Evolutionary conservation across 2,113 vertebrate genomes (phyloP), one percentile per base, ranked within the genome.

Genomic region (Plecotus auritus): DNA sequence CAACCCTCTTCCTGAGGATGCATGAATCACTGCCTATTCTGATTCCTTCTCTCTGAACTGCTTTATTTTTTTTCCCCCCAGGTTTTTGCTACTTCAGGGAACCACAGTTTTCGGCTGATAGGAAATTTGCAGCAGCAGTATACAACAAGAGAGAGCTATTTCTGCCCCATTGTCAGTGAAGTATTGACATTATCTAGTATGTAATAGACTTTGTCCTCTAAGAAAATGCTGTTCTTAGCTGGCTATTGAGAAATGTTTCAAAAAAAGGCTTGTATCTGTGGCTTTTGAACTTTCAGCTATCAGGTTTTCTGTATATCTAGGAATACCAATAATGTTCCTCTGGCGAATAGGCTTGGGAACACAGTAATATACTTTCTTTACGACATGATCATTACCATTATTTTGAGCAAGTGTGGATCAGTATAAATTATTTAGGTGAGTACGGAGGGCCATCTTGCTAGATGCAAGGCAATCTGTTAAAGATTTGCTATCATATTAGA

Each of bases 21-120:
- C 37, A 12, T 95, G 90, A 95, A 82, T 77, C 96, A 97, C 0
- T 0, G 45, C 37, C 85, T 82, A 69, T 78, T 84, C 56, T 78
- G 59, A 80, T 91, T 97, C 40, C 95, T 97, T 88, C 56, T 77
- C 72, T 96, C 81, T 47, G 7, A 88, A 89, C 66, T 32, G 4
- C 40, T 91, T n/a, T 61, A 16, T 95, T 97, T 78, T 90, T 95
- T 1, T 2, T 7, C 49, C 47, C 47, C 47, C 47, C 11, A 56
- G 89, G 72, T 95, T 97, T 97, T 95, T 95, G 54, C 42, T 93
- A 45, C 85, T 97, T 96, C 61, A 92, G 88, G 96, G 94, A 97
- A 95, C 92, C 95, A 83, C n/a, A 11, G 35, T 61, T 91, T 30
- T 90, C 94, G 95, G 9, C 69, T 96, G 61, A 51, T 14, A 70